Base-by-base conservation (phyloP, 1,140 invertebrate species). In the Helicorthomorpha holstii region DNA sequence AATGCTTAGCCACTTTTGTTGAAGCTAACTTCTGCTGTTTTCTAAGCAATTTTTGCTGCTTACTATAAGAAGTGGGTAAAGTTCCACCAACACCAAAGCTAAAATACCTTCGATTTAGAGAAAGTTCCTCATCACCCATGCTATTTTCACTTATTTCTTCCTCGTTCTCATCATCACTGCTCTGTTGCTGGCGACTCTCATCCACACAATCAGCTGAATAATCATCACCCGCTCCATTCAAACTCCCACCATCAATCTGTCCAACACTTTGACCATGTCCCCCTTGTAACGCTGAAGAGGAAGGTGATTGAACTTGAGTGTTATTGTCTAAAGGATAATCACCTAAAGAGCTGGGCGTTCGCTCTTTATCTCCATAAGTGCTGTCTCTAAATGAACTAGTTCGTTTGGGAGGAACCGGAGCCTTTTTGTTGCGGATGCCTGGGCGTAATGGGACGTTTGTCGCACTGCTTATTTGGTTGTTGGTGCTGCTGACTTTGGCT, bases 361-460 rank as follows among this genome's bases (percentile, higher is more conserved):
- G 21, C 42, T 54, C 29, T 23, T 44, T 10, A 14, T 52, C 42
- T 3, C 52, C 38, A 42, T 34, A 54, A 10, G 24, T 27, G 51
- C 66, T 67, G 57, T 85, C 82, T 57, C 82, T 75, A 68, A 85
- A 85, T 46, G 82, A 85, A 71, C 82, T 92, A 43, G 90, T 94
- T 58, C 90, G 72, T 69, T 93, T 93, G 2, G 90, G 90, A 54
- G 90, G 90, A 2, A 86, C 85, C 24, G 90, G 90, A n/a, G 89
- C 88, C 64, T 87, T 85, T 66, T 92, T 93, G 55, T 86, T 86
- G 89, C 46, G 83, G 88, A 27, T 83, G 82, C 60, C 38, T 57
- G 85, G 72, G 54, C 86, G 74, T 76, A 92, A 79, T 67, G 89
- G 86, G 34, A 90, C 86, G 53, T 75, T 66, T 50, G 71, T 74